Conservation (phyloP, 2,888 invertebrate genomes). For the Ctenicera cuprea region DNA sequence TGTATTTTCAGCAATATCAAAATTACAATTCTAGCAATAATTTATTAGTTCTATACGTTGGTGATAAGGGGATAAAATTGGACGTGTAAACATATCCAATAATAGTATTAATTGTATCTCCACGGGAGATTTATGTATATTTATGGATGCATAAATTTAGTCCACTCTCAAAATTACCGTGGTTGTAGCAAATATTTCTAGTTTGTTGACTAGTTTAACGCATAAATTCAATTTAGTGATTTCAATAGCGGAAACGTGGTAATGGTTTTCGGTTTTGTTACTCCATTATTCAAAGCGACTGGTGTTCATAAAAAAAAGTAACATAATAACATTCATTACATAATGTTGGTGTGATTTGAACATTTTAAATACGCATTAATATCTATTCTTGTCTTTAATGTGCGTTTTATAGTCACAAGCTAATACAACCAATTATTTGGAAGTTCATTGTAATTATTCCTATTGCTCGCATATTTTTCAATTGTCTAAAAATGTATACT, state of each 20-base stretch:
- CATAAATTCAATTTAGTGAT: constrained; percentile 14
- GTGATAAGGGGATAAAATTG: constrained; percentile 9
- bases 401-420: too few relatives aligned
- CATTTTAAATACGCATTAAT: too few relatives aligned
- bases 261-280: not conserved
- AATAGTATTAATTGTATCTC: constrained; percentile 7
- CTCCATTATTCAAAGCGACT: not conserved
- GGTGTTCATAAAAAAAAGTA: too few relatives aligned
- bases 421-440: too few relatives aligned
- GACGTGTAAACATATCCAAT: constrained; percentile 5
- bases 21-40: not conserved
- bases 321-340: too few relatives aligned
- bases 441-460: too few relatives aligned
- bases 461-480: too few relatives aligned
- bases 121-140: constrained; percentile 15
- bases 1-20: too few relatives aligned
- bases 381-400: too few relatives aligned
- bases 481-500: too few relatives aligned
- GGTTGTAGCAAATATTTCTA: constrained; percentile 24
- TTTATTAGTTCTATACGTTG: not conserved
- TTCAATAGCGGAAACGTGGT: constrained; percentile 1
- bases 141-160: constrained; percentile 15
- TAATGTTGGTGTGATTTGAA: too few relatives aligned
- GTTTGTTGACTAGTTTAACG: constrained; percentile 19
- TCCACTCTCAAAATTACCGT: not conserved